Base-by-base conservation (phyloP, 1,140 invertebrate genomes). In the Lepidotrigona ventralis region DNA sequence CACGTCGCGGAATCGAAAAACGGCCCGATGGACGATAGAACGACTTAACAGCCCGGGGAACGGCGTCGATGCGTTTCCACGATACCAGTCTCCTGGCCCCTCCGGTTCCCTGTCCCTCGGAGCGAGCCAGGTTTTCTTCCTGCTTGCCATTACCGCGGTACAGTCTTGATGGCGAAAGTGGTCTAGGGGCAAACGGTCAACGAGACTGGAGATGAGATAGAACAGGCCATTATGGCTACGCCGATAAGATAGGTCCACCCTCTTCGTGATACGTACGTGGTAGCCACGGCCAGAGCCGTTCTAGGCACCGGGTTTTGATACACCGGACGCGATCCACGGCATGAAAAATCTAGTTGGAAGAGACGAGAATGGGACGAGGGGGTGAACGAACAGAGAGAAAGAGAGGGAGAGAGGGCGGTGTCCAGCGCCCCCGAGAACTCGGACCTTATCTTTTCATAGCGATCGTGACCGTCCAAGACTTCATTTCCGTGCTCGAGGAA, bases 221-320 rank as follows among this genome's bases (percentile, higher is more conserved):
- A 93, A 92, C 92, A 91, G 91, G 92, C 92, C 92, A 94, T 94
- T 94, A 94, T 93, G 91, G 88, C 90, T 84, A 83, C 81, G 83
- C 91, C 88, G 94, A 94, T 94, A 94, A 94, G 93, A 94, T 94
- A 94, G 92, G 91, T 91, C 91, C 90, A 92, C 90, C 86, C 89
- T 87, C 46, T 79, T 46, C 77, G 70, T 87, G 86, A 79, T 86
- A 84, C 87, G 92, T 92, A 89, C 87, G 92, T 92, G 89, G 88
- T 88, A 90, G 85, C 86, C 85, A 66, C 83, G 85, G 84, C n/a
- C 86, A 78, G 82, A 79, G 90, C 6, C 88, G 88, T 85, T 84
- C 87, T 85, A 84, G 81, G 85, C 87, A 90, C 78, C 88, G 88
- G 86, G 39, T 46, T 91, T 29, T 91, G 93, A 93, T 93, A 93